Evolutionary conservation across 2,113 vertebrate species (phyloP), one percentile per base, ranked within the genome.

Genomic region (Okapia johnstoni): DNA sequence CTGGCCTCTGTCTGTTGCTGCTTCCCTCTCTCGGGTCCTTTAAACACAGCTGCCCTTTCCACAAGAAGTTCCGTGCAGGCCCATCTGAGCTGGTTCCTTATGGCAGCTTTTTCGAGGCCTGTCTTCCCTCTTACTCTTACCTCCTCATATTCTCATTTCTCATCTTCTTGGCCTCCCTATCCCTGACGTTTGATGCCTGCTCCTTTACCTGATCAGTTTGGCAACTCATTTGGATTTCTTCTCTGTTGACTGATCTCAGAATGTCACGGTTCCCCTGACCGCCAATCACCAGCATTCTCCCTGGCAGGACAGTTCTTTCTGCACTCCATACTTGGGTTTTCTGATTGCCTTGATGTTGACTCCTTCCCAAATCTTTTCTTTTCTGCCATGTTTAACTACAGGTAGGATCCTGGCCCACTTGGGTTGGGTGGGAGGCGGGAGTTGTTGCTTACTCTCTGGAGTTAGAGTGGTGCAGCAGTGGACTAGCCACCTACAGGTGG

Each of bases 241-340:
- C 57, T 81, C 52, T 85, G 36, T 54, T 79, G 48, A 40, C 26
- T 52, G 43, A 52, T 19, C 40, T 83, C 21, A 12, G 10, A 70
- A 30, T 46, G 86, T 73, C 16, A 9, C 0, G 2, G 16, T 14
- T 46, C 10, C 30, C 26, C 54, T 73, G 79, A 14, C 25, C 43
- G 33, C 6, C 4, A 55, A 2, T 43, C 30, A 2, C 5, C 1
- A 6, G 61, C 46, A 2, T n/a, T 26, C 5, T 77, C 12, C 1
- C 33, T 40, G 43, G 30, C 30, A 91, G 40, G 16, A 36, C 28
- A 43, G 77, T 21, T 3, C 15, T 52, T 77, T 19, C 50, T 43
- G 15, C 2, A 14, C 13, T 84, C 50, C 28, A 13, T 11, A 28
- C 5, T 94, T 19, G 16, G 52, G 14, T 85, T 90, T 48, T 2